Percentiles rank a stretch among this genome's conserved stretches.
These are phyloP conservation scores for Malurus alboscapulatus DNA, from an alignment of 2,113 vertebrate genomes.

Conservation along the genomic window DNA sequence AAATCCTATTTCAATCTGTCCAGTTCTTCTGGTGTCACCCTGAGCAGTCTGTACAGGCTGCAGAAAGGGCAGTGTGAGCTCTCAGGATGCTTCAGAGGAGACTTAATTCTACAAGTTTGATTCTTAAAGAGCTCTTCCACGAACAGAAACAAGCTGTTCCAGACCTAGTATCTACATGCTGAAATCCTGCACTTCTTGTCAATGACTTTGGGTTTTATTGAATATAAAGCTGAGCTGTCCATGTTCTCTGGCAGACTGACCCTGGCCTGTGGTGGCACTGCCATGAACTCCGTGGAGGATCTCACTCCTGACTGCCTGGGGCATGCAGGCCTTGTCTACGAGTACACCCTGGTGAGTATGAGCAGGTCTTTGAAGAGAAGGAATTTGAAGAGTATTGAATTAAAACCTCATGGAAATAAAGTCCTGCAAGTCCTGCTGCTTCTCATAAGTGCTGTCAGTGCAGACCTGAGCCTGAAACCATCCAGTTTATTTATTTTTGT, in stretches of 20 bases:
- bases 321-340: slow-evolving; percentile 89
- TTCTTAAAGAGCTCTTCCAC: neutral
- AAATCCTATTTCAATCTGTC: accelerated
- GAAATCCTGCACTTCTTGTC: accelerated
- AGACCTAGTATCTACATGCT: neutral
- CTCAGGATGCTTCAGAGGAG: neutral
- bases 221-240: neutral
- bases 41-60: neutral
- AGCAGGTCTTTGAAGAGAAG: neutral
- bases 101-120: neutral
- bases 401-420: neutral
- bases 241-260: slow-evolving; percentile 75
- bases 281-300: slow-evolving; percentile 95
- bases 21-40: neutral
- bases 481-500: accelerated
- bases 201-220: neutral
- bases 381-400: neutral
- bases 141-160: neutral
- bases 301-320: slow-evolving; percentile 90
- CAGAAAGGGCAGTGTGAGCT: neutral
- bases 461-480: neutral
- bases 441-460: neutral
- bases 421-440: neutral
- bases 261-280: slow-evolving; percentile 89
- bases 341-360: slow-evolving; percentile 88